Conservation (phyloP, 2,113 vertebrate species). For the Tichodroma muraria region DNA sequence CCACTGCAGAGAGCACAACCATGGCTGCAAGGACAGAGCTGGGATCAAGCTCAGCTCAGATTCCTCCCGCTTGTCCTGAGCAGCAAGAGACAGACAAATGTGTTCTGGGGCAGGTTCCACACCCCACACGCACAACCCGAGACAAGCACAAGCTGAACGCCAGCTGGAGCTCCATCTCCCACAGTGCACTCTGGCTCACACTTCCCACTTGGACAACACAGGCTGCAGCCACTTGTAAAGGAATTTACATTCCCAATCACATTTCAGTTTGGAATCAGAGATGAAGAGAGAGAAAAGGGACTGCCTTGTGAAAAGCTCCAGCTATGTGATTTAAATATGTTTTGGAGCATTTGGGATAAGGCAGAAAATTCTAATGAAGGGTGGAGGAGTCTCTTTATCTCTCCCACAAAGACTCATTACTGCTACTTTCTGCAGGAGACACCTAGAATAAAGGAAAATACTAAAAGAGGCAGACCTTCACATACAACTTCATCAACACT, state of each 20-base stretch:
- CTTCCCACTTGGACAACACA: background rate
- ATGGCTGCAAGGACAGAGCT: background rate
- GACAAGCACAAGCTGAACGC: background rate
- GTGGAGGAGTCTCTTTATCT: background rate
- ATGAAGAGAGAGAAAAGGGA: background rate
- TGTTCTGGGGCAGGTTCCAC: background rate
- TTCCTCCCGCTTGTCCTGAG: background rate
- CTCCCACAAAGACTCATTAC: background rate
- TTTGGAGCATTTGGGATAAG: background rate
- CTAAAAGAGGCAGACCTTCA: background rate
- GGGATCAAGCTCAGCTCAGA: background rate
- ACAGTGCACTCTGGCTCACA: background rate
- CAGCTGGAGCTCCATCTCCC: background rate
- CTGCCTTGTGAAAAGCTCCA: background rate
- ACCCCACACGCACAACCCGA: background rate
- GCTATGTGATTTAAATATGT: background rate
- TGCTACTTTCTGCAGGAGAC: background rate
- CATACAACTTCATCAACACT: background rate
- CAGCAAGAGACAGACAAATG: background rate
- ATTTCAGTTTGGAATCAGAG: background rate
- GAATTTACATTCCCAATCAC: background rate
- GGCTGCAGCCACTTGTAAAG: background rate
- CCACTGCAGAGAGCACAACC: background rate
- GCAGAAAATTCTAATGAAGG: background rate
- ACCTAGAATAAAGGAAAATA: background rate